Evolutionary conservation across 2,113 vertebrate species (phyloP).

Genomic region (Microtus montanus): DNA sequence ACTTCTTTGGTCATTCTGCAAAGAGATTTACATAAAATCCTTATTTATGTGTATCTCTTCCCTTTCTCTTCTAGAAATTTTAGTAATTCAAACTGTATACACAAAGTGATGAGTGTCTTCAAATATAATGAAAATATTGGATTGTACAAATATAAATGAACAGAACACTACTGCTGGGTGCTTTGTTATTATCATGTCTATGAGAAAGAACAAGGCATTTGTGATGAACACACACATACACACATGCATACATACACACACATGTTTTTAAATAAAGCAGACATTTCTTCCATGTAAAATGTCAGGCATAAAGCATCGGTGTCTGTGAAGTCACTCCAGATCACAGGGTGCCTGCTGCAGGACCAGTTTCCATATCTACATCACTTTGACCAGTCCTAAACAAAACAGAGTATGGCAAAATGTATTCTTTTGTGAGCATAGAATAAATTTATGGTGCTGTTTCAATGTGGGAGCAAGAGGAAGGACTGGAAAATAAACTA

Average conservation of each 20-base stretch:
- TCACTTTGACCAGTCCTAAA: neutral
- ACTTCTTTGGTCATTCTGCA: slow-evolving; percentile 22
- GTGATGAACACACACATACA: neutral
- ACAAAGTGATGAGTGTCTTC: slow-evolving; percentile 17
- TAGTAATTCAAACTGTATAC: neutral
- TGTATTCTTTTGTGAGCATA: neutral
- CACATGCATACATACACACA: neutral
- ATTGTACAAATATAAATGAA: neutral
- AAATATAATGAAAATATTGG: slow-evolving; percentile 34
- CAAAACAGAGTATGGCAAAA: neutral
- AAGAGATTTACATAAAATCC: slow-evolving; percentile 37
- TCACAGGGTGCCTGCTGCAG: neutral
- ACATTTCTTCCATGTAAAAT: neutral
- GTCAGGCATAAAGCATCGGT: neutral
- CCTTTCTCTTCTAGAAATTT: neutral
- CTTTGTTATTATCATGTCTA: neutral
- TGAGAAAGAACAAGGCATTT: slow-evolving; percentile 18
- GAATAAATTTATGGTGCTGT: neutral
- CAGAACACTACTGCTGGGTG: neutral
- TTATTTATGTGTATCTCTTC: neutral
- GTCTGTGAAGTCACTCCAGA: neutral
- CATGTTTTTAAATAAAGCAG: neutral
- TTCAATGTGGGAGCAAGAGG: slow-evolving; percentile 10
- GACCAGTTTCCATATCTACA: neutral
- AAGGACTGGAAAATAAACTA: neutral